Evolutionary conservation across 2,113 vertebrate species (phyloP).

Genomic region (Dasyurus viverrinus): DNA sequence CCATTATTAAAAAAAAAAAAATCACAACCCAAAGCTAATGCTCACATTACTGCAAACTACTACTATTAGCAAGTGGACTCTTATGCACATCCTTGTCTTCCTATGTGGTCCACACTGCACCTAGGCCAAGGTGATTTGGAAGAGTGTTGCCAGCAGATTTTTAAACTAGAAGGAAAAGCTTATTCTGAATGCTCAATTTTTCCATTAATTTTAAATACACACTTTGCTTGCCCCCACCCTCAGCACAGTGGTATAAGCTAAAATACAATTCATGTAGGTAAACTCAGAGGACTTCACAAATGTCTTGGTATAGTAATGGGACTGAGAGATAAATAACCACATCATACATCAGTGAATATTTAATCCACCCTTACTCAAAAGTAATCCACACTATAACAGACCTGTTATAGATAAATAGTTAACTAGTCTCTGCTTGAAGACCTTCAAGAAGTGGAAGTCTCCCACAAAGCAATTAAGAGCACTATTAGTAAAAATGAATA

Average conservation of each 20-base stretch:
- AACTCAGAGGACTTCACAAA: not conserved
- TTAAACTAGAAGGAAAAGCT: constrained; percentile 23
- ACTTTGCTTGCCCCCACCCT: not conserved
- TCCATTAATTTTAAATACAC: not conserved
- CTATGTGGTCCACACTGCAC: not conserved
- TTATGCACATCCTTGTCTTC: constrained; percentile 40
- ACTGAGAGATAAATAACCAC: not conserved
- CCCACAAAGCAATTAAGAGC: not conserved
- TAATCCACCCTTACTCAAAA: not conserved
- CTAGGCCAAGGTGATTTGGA: not conserved
- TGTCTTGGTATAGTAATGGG: not conserved
- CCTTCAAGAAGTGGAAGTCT: not conserved
- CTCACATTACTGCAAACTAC: not conserved
- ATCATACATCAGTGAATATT: not conserved
- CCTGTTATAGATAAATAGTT: not conserved
- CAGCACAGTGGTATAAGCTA: not conserved
- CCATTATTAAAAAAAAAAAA: not conserved
- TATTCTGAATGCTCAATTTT: constrained; percentile 27
- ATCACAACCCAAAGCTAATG: constrained; percentile 7
- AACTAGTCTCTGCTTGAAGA: not conserved
- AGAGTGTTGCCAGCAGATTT: constrained; percentile 1
- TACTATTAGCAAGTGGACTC: constrained; percentile 5
- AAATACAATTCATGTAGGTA: not conserved
- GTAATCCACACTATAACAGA: not conserved
- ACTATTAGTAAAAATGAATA: not conserved